Base-by-base conservation (phyloP, 2,113 vertebrate species). In the Cyphomyrus discorhynchus region DNA sequence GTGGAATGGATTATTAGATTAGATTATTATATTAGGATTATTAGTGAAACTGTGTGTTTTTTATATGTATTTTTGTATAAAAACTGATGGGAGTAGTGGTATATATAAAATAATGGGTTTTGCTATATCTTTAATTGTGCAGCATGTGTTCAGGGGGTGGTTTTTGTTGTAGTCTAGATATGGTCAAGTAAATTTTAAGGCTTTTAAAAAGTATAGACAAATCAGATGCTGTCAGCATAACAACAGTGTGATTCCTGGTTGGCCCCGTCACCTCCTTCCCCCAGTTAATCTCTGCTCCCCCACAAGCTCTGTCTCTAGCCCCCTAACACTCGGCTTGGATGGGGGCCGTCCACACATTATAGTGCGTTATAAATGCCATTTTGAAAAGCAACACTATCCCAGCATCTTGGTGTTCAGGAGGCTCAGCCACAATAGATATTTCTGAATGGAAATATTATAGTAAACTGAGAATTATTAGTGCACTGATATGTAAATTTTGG, bases 1-100 rank as follows among this genome's bases (percentile, higher is more conserved):
- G 88, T 47, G 91, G 90, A 74, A 45, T 45, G 88, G 88, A 90
- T 91, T 89, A 89, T n/a, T 70, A 85, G 88, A 53, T 90, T 47
- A 47, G 52, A 56, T 21, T 21, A 56, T 21, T 21, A 21, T 5
- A 21, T 56, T 56, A 56, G 53, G 19, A 56, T 21, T 56, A 56
- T 56, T 56, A 56, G 53, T 11, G 19, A 56, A 53, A 53, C 52
- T 19, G 91, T 85, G 56, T 58, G 53, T 92, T 93, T 92, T 92
- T 42, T 92, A 83, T 39, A 17, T 31, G 5, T 31, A 17, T 89
- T 90, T 62, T 82, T 56, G 84, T 11, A 90, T 88, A 89, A 85
- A 90, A 92, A 91, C 62, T 50, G 46, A 90, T 90, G 90, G 87
- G 91, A 92, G 88, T 87, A 91, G 90, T 91, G 91, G 66, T 91